These are phyloP conservation scores for Chitala chitala DNA, from an alignment of 2,113 vertebrate genomes.

Conservation along the genomic window DNA sequence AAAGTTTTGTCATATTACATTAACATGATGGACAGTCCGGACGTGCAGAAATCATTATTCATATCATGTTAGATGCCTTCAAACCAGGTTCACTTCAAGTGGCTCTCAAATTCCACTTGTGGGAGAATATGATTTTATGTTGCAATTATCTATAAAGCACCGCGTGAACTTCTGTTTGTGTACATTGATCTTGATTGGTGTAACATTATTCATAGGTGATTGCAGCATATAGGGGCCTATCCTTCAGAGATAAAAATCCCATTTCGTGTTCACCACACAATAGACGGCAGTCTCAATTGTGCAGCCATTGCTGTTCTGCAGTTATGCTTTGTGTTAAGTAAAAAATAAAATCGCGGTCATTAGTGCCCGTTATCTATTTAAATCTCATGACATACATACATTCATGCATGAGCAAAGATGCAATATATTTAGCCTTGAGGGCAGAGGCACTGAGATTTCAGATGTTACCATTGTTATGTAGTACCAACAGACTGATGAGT, in stretches of 20 bases:
- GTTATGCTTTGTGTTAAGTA: constrained; percentile 21
- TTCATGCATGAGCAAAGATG: not conserved
- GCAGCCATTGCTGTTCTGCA: constrained; percentile 33
- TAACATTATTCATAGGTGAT: not conserved
- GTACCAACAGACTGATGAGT: too few species aligned
- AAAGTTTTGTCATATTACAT: constrained; percentile 30
- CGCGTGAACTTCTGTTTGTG: not conserved
- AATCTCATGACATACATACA: constrained; percentile 16
- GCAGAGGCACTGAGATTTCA: too few species aligned
- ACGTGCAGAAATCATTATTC: not conserved
- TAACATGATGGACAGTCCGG: constrained; percentile 28
- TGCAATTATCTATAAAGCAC: constrained; percentile 3
- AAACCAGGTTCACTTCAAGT: not conserved
- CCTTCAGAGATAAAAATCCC: too few species aligned
- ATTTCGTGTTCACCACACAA: too few species aligned
- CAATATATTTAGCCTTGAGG: not conserved
- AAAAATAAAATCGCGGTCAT: constrained; percentile 37
- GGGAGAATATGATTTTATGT: not conserved
- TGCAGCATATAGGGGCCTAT: too few species aligned
- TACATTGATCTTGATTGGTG: not conserved
- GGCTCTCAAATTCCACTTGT: not conserved
- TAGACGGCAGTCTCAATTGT: too few species aligned
- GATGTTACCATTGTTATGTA: too few species aligned
- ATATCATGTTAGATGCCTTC: not conserved
- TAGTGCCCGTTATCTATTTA: constrained; percentile 34